Evolutionary conservation across 2,888 invertebrate species (phyloP), one percentile per base, ranked within the genome.

Genomic region (Saturnia pavonia): DNA sequence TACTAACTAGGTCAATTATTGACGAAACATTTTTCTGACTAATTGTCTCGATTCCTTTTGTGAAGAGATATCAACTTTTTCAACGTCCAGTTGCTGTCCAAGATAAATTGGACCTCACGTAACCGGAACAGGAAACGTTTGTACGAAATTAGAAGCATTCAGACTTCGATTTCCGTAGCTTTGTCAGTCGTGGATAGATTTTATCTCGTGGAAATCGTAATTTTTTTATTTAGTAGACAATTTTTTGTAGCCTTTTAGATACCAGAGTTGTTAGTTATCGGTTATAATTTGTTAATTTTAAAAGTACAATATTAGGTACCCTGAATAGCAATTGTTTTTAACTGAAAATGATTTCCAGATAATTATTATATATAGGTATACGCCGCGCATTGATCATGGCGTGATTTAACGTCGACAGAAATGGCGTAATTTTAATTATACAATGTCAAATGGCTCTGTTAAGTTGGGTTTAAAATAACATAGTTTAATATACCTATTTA

Each of bases 91-190:
- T 65, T 40, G n/a, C 40, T 7, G 51, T 19, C n/a, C 19, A 42
- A 40, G 14, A 51, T 66, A 40, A 70, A 66, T 70, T 54, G 51
- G 42, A 16, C 22, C 25, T 66, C 51, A 66, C 42, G 16, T 27
- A 25, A 22, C 51, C 25, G 65, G 40, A 54, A 70, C 48, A 25
- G 51, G 48, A 51, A 70, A 25, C 65, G 48, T 65, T 51, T 42
- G 43, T 45, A 40, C 40, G 48, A 70, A 70, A 70, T 70, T 66
- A 70, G 51, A 51, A 51, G 19, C 51, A 54, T 42, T 25, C 40
- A 51, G 40, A 22, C 45, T 48, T 14, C 42, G 42, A 66, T 51
- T 66, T 14, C 40, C 19, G 40, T 40, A 11, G 9, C n/a, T 65
- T 65, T 65, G 40, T 65, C 65, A 40, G 65, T n/a, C 40, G n/a